Conservation (phyloP, 2,113 vertebrate genomes). For the Aspiorhynchus laticeps region DNA sequence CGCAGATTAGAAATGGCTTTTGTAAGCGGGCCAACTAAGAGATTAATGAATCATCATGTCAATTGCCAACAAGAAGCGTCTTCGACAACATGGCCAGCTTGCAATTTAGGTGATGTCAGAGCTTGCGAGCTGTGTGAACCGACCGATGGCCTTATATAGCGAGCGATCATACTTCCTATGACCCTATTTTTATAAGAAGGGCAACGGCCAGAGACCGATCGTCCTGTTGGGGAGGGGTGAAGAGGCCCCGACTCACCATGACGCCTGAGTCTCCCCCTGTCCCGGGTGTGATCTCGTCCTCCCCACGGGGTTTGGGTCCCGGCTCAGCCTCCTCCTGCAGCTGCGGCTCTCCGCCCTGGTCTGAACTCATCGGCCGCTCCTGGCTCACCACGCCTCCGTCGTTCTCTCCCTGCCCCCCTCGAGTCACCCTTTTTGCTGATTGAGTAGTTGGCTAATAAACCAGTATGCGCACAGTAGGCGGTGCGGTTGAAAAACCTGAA, state of each 20-base stretch:
- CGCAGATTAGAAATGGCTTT: conserved; percentile 20
- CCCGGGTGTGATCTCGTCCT: conserved; percentile 71
- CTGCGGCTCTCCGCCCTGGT: conserved; percentile 81
- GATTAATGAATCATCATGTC: conserved; percentile 33
- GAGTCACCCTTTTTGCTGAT: conserved; percentile 62
- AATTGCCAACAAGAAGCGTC: conserved; percentile 21
- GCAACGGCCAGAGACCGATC: conserved; percentile 24
- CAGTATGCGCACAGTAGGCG: background rate
- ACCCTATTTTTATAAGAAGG: conserved; percentile 43
- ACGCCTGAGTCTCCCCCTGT: conserved; percentile 74
- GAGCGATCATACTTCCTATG: conserved; percentile 31
- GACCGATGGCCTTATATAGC: conserved; percentile 56
- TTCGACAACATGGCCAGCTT: conserved; percentile 45
- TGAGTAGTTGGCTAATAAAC: background rate
- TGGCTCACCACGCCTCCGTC: conserved; percentile 78
- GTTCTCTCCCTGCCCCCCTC: conserved; percentile 73
- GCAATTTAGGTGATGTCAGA: conserved; percentile 57
- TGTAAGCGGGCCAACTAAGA: background rate
- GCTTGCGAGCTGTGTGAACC: conserved; percentile 51
- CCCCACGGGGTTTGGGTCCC: conserved; percentile 73
- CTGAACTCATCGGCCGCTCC: conserved; percentile 85
- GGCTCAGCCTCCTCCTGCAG: conserved; percentile 81
- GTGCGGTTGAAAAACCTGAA: conserved; percentile 10
- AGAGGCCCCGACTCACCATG: conserved; percentile 80
- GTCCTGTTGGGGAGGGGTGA: conserved; percentile 22